A percentile compares a stretch with the other conserved stretches of the same genome.
Conservation (phyloP, 2,113 vertebrate genomes). For the Anhinga rufa region DNA sequence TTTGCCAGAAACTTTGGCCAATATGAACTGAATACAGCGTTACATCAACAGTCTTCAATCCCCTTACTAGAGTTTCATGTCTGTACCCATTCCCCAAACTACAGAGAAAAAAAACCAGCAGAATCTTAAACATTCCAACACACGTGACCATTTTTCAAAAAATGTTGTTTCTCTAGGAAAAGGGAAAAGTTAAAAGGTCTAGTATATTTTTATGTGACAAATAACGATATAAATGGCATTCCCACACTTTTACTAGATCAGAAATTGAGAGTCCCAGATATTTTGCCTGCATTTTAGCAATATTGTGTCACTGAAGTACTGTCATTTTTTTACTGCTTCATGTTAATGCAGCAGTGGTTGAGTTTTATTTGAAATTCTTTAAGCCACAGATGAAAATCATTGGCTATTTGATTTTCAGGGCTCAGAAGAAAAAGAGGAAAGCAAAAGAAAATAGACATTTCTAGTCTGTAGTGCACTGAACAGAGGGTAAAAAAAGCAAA, state of each 20-base stretch:
- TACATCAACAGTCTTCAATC: not conserved
- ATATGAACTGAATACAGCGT: too few species aligned
- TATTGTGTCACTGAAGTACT: not conserved
- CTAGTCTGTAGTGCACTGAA: not conserved
- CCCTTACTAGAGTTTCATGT: not conserved
- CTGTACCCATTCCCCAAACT: not conserved
- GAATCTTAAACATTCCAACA: fast-evolving
- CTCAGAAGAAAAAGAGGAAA: not conserved
- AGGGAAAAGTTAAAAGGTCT: not conserved
- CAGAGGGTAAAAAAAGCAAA: fast-evolving
- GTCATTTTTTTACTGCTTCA: not conserved
- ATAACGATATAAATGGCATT: not conserved
- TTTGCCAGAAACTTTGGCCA: not conserved
- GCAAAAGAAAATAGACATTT: not conserved
- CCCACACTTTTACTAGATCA: not conserved
- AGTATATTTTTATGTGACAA: not conserved
- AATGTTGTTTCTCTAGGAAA: not conserved
- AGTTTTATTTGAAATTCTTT: not conserved
- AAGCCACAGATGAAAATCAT: not conserved
- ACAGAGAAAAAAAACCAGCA: not conserved
- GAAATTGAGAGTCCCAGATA: not conserved
- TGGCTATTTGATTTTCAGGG: not conserved
- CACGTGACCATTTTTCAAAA: not conserved
- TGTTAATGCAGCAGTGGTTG: not conserved
- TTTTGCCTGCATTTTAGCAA: not conserved